Conservation (phyloP, 2,113 vertebrate species). For the Actinemys pallida region DNA sequence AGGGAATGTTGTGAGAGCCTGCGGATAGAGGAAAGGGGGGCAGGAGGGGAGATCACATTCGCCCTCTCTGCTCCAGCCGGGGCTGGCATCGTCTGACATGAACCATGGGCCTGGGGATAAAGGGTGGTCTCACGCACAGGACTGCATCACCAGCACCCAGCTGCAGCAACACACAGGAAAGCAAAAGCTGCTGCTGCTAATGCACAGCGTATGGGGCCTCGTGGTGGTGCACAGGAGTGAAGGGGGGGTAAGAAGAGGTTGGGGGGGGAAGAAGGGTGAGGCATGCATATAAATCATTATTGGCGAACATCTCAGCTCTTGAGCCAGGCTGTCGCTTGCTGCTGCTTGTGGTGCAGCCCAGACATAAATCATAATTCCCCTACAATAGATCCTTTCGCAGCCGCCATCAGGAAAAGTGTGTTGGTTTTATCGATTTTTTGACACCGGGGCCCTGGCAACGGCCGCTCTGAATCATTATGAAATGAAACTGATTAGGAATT, state of each 20-base stretch:
- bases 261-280: conserved; percentile 76
- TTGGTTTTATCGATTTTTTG: conserved; percentile 98
- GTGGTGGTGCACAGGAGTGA: background rate
- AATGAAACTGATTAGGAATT: conserved; percentile 99
- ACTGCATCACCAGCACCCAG: background rate
- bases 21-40: conserved; percentile 3
- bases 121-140: rapidly evolving
- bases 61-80: rapidly evolving
- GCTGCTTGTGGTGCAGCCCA: conserved; percentile 88
- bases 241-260: conserved; percentile 35
- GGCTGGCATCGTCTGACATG: rapidly evolving
- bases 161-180: rapidly evolving
- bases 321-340: conserved; percentile 88
- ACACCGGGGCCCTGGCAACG: conserved; percentile 85
- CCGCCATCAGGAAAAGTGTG: conserved; percentile 94
- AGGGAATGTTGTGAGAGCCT: conserved; percentile 40
- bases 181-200: background rate
- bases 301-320: conserved; percentile 95
- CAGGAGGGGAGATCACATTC: rapidly evolving
- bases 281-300: conserved; percentile 98
- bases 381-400: conserved; percentile 97
- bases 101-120: rapidly evolving
- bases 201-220: background rate
- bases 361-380: conserved; percentile 99
- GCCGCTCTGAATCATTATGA: conserved; percentile 95